Percentiles rank a stretch among this genome's conserved stretches.
These are phyloP conservation scores for Alca torda DNA, from an alignment of 2,797 vertebrate species.

Conservation along the genomic window DNA sequence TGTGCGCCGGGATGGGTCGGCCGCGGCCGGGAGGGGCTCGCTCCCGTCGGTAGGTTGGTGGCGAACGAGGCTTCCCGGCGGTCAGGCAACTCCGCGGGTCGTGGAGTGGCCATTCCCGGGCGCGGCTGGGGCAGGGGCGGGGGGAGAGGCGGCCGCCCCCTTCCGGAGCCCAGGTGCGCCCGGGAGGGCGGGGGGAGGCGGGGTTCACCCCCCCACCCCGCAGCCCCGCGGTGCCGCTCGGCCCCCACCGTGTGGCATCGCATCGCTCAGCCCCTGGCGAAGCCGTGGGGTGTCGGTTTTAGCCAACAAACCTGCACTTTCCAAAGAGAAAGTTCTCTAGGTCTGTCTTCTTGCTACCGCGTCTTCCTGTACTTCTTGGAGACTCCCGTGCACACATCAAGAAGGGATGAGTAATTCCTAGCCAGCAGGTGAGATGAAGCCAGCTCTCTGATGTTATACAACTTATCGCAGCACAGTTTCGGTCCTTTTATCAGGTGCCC, in stretches of 20 bases:
- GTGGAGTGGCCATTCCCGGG: background rate
- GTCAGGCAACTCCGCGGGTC: background rate
- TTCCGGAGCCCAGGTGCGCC: background rate
- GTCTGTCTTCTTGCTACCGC: rapidly evolving
- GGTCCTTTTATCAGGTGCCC: rapidly evolving
- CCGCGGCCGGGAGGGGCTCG: too few relatives aligned
- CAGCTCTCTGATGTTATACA: rapidly evolving
- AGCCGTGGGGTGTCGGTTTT: rapidly evolving
- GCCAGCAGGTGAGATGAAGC: background rate
- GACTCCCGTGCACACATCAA: rapidly evolving
- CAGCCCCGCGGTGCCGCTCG: background rate
- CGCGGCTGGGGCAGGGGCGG: background rate
- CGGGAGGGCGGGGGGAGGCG: background rate
- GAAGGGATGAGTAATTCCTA: background rate
- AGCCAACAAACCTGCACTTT: rapidly evolving
- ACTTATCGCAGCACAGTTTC: background rate
- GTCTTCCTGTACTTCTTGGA: too few relatives aligned
- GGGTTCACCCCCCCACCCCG: too few relatives aligned
- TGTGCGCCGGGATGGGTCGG: background rate
- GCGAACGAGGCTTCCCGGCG: background rate
- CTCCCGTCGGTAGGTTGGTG: background rate
- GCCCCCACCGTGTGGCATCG: rapidly evolving
- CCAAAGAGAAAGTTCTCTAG: rapidly evolving
- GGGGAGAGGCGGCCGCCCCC: background rate
- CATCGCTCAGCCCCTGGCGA: rapidly evolving